A percentile compares a stretch with the other conserved stretches of the same genome.
These are phyloP conservation scores for Propithecus deckenii DNA, from an alignment of 2,797 vertebrate genomes.

Conservation along the genomic window DNA sequence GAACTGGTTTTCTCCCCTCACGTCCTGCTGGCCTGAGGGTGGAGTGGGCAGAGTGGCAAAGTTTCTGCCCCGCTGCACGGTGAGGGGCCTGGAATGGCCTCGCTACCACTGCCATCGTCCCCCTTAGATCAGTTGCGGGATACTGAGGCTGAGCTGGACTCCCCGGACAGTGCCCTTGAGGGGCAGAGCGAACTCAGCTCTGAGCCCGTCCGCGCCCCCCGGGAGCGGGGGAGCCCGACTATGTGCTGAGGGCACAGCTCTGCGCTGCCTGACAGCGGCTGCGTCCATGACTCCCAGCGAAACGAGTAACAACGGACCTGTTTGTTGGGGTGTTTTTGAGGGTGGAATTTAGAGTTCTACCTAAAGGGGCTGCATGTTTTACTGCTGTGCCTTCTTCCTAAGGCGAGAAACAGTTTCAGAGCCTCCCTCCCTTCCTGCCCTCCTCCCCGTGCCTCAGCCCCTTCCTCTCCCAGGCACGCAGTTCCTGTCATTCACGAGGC, in stretches of 20 bases:
- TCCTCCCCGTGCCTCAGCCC: background rate
- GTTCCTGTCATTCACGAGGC: background rate
- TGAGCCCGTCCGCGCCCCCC: background rate
- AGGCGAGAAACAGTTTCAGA: background rate
- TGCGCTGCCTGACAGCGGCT: background rate
- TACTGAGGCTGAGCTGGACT: background rate
- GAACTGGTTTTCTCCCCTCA: background rate
- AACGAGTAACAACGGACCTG: background rate
- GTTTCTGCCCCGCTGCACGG: accelerated
- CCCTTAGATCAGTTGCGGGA: background rate
- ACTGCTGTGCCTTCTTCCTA: accelerated
- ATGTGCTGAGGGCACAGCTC: background rate
- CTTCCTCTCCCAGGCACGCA: background rate
- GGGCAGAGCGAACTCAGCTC: no score
- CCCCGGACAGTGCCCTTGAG: background rate
- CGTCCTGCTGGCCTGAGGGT: accelerated
- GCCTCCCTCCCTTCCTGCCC: background rate
- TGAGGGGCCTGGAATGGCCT: background rate
- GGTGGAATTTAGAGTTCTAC: background rate
- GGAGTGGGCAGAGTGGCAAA: background rate
- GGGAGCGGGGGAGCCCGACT: accelerated
- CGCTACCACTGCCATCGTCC: background rate
- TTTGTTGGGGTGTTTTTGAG: background rate
- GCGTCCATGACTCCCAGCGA: background rate
- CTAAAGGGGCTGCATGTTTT: background rate